These are phyloP conservation scores for Trachelipus rathkii DNA, from an alignment of 1,140 invertebrate genomes.

Conservation along the genomic window DNA sequence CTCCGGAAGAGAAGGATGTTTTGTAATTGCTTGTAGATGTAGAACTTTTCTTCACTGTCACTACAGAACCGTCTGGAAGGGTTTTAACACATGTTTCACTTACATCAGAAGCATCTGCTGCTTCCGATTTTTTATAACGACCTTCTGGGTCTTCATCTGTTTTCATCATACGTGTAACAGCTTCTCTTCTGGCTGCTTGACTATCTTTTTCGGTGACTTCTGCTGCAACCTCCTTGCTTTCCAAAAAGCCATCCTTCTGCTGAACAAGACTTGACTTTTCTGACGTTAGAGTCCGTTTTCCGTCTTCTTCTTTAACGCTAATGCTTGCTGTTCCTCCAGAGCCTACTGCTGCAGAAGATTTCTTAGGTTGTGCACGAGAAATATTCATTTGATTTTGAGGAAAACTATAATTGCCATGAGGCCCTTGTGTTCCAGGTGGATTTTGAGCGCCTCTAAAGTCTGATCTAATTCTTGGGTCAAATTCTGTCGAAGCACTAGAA, in stretches of 20 bases:
- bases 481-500: slow-evolving; percentile 40
- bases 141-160: slow-evolving; percentile 43
- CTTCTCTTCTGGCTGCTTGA: slow-evolving; percentile 39
- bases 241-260: slow-evolving; percentile 38
- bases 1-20: slow-evolving; percentile 29
- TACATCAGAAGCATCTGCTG: slow-evolving; percentile 42
- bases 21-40: slow-evolving; percentile 36
- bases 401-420: not conserved
- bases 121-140: slow-evolving; percentile 37
- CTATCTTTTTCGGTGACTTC: slow-evolving; percentile 41
- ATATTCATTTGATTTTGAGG: not conserved
- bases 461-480: slow-evolving; percentile 33
- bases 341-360: slow-evolving; percentile 23
- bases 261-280: slow-evolving; percentile 41
- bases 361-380: slow-evolving; percentile 4
- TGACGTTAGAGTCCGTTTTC: slow-evolving; percentile 35
- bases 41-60: slow-evolving; percentile 42
- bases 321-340: slow-evolving; percentile 35
- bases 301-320: slow-evolving; percentile 40
- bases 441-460: not conserved
- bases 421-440: slow-evolving; percentile 7
- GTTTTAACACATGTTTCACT: slow-evolving; percentile 41
- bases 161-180: slow-evolving; percentile 30
- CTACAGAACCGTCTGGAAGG: slow-evolving; percentile 39
- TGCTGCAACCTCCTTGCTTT: slow-evolving; percentile 34